Percentiles rank a stretch among this genome's conserved stretches.
phyloP scores from a whole-genome alignment of 2,113 vertebrate genomes.

The Crotophaga sulcirostris region DNA sequence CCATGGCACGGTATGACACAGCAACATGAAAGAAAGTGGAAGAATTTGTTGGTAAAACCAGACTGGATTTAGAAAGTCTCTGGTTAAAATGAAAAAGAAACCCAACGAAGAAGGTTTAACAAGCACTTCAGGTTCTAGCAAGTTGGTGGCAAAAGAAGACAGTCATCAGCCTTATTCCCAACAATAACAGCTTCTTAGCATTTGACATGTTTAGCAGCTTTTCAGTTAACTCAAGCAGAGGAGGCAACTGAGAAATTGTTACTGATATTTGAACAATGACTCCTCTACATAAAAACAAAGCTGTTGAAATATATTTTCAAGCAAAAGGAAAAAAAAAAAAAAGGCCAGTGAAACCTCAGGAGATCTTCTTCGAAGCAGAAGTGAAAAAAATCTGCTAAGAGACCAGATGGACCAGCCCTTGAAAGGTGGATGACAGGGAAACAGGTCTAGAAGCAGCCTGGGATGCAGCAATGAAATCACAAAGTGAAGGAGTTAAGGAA shows the following conservation, averaged over 20 bases:
- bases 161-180: neutral
- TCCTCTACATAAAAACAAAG: neutral
- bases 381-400: neutral
- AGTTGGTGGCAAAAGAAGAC: neutral
- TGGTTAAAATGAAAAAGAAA: neutral
- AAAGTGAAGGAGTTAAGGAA: neutral
- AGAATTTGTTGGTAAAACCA: neutral
- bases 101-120: neutral
- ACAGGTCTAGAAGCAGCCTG: neutral
- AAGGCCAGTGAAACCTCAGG: neutral
- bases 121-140: neutral
- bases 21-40: neutral
- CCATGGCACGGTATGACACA: neutral
- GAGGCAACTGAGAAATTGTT: neutral
- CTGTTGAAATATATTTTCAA: neutral
- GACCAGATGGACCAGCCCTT: neutral
- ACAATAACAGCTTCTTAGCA: neutral
- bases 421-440: neutral
- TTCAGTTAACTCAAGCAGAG: neutral
- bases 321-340: neutral
- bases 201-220: neutral
- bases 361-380: neutral
- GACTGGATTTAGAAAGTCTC: neutral
- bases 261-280: neutral
- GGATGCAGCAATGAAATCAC: neutral